Percentiles rank a stretch among this genome's conserved stretches.
phyloP scores from a whole-genome alignment of 2,888 invertebrate species.

The Ennomos erosarius region DNA sequence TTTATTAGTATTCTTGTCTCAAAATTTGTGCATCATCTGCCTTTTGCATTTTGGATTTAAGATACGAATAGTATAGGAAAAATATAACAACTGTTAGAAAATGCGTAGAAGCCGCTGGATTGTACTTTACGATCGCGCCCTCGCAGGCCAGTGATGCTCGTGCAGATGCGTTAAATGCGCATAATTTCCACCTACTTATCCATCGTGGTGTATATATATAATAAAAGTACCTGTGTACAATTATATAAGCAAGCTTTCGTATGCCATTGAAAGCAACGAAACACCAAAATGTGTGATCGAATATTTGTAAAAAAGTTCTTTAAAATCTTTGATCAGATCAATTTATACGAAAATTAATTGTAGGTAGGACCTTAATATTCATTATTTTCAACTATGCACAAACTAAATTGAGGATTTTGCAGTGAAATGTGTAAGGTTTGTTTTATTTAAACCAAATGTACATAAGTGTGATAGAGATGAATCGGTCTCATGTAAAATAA shows the following conservation, averaged over 20 bases:
- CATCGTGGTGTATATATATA: constrained; percentile 12
- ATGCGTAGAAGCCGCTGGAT: background rate
- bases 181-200: background rate
- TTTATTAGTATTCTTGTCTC: constrained; percentile 27
- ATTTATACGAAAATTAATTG: constrained; percentile 72
- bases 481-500: constrained; percentile 85
- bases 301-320: constrained; percentile 52
- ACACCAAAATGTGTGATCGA: constrained; percentile 75
- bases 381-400: constrained; percentile 81
- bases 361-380: constrained; percentile 69
- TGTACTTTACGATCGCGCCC: too few species aligned
- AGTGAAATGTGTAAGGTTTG: constrained; percentile 80
- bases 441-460: constrained; percentile 85
- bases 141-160: too few species aligned
- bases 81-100: constrained; percentile 33
- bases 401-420: constrained; percentile 77
- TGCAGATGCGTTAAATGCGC: background rate
- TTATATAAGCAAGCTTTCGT: constrained; percentile 51
- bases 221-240: constrained; percentile 52
- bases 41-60: constrained; percentile 71
- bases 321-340: constrained; percentile 64
- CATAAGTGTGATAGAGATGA: constrained; percentile 85
- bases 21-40: constrained; percentile 50
- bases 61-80: constrained; percentile 55
- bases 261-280: constrained; percentile 56